phyloP scores from a whole-genome alignment of 2,888 invertebrate genomes.

The Pheosia gnoma region DNA sequence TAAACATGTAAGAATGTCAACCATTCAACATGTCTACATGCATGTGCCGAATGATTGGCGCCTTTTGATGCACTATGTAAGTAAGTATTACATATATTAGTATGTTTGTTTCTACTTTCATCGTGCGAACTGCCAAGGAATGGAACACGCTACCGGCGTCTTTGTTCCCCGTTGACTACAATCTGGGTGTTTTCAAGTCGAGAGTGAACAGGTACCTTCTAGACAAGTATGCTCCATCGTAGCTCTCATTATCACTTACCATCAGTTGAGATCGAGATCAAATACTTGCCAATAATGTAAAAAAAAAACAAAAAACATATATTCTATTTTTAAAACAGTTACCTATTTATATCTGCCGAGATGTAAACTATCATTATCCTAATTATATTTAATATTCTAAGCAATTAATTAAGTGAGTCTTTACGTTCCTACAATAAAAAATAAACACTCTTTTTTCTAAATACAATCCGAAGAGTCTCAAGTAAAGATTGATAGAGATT shows the following conservation, averaged over 20 bases:
- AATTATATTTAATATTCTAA: not conserved
- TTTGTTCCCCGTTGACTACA: no score
- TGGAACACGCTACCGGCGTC: no score
- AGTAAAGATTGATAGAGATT: slow-evolving; percentile 4
- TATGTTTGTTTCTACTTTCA: no score
- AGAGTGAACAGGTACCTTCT: no score
- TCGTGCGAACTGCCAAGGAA: no score
- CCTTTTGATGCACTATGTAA: slow-evolving; percentile 7
- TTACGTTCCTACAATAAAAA: not conserved
- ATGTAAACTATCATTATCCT: not conserved
- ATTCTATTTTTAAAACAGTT: no score
- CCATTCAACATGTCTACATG: slow-evolving; percentile 15
- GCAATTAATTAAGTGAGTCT: not conserved
- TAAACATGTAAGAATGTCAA: slow-evolving; percentile 26
- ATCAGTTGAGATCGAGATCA: no score
- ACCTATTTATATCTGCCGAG: not conserved
- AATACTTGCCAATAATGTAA: no score
- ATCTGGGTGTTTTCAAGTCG: no score
- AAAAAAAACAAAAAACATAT: not conserved
- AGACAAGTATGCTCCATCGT: no score
- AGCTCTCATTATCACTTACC: no score
- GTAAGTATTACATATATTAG: not conserved
- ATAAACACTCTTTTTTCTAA: not conserved
- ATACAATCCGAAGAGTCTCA: not conserved
- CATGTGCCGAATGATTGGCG: slow-evolving; percentile 7